Evolutionary conservation across 2,113 vertebrate species (phyloP), one percentile per base, ranked within the genome.

Genomic region (Monarcha castaneiventris): DNA sequence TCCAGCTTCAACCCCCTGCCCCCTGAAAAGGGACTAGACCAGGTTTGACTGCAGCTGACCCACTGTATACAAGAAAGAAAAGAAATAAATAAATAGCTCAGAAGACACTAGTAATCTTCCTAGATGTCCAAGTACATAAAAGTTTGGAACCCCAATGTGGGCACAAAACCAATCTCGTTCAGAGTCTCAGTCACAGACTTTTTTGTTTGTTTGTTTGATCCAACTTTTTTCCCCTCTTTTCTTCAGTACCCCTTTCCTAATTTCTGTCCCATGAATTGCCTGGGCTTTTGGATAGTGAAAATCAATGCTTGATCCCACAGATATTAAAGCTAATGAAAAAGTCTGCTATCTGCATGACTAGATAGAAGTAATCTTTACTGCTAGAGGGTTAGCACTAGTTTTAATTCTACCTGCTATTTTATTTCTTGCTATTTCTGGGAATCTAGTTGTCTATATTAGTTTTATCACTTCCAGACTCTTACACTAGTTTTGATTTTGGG

Each of bases 121-220:
- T n/a, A 63, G 52, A 35, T 59, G 9, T 46, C 26, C 23, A 43
- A 37, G 19, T 30, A 39, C 2, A 3, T 21, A 43, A 25, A 63
- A 23, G 2, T 33, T 59, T 39, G 39, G 33, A 90, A 75, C 19
- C 3, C 1, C 1, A 1, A 37, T 48, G n/a, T 10, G 1, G 21
- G 35, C 23, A 48, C n/a, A 68, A 44, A 90, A 49, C 5, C 22
- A 92, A 39, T 11, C 22, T 37, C 30, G 4, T 44, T 54, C 14
- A 49, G n/a, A 49, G 7, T 44, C 37, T 64, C 2, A 3, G 35
- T 20, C 9, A 62, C 35, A 43, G 54, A 22, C 6, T 6, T 55
- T 51, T 58, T 27, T 55, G 5, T 30, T 55, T 43, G 11, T 16
- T 69, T 48, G 4, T 56, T 89, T 61, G 32, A 29, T 71, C 22